phyloP scores from a whole-genome alignment of 37 sponge, comb jelly and placozoan species.

The Cliona cf. orientalis region DNA sequence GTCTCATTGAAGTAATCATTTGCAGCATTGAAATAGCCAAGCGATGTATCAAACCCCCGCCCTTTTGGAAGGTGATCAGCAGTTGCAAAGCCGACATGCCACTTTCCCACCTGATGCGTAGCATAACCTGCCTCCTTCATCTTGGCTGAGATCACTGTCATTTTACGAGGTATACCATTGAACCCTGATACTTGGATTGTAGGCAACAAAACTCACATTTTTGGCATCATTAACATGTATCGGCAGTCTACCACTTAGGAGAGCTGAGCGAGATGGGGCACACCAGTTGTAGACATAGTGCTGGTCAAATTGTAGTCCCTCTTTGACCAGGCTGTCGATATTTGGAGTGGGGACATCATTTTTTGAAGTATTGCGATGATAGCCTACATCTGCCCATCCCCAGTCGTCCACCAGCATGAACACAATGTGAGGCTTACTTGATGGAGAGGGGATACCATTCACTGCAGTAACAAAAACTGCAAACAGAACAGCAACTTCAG shows the following conservation, averaged over 20 bases:
- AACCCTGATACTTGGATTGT: conserved; percentile 38
- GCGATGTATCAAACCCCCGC: conserved; percentile 49
- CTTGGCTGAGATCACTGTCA: conserved; percentile 30
- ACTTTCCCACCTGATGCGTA: conserved; percentile 59
- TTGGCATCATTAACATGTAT: conserved; percentile 28
- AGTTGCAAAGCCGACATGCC: conserved; percentile 44
- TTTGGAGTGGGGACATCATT: conserved; percentile 27
- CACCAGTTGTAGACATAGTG: conserved; percentile 1
- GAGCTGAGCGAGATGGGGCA: conserved; percentile 18
- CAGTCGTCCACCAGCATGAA: not conserved
- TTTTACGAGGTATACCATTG: conserved; percentile 23
- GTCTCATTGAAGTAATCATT: conserved; percentile 40
- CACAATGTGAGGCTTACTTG: not conserved
- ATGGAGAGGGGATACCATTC: too few relatives aligned
- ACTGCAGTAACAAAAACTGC: too few relatives aligned
- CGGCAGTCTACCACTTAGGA: conserved; percentile 42
- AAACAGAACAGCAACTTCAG: too few relatives aligned
- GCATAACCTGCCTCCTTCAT: conserved; percentile 47
- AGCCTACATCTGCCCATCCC: not conserved
- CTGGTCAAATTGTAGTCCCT: conserved; percentile 4
- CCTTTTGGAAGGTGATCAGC: conserved; percentile 31
- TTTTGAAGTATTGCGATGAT: not conserved
- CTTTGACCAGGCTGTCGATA: conserved; percentile 29
- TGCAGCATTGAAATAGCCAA: conserved; percentile 44
- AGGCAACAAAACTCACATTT: not conserved